phyloP scores from a whole-genome alignment of 2,888 invertebrate species.

The Gnatocerus cornutus region DNA sequence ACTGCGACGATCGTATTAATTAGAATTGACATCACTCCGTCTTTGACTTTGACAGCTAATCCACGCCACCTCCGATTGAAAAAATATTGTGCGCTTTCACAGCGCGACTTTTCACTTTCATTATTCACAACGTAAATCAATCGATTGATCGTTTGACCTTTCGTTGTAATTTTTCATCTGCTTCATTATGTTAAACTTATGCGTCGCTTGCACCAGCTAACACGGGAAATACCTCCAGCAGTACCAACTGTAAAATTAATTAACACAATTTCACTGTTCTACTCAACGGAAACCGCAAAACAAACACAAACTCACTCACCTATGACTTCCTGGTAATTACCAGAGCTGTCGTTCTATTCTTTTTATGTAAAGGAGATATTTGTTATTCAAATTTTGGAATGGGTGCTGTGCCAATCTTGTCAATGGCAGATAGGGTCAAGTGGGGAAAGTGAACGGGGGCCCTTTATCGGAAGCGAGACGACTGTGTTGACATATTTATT shows the following conservation, averaged over 20 bases:
- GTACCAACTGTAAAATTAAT: constrained; percentile 1
- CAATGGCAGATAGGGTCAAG: too few species aligned
- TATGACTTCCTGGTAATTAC: constrained; percentile 28
- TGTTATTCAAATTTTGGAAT: too few species aligned
- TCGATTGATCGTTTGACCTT: not conserved
- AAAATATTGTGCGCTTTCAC: too few species aligned
- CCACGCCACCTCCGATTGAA: too few species aligned
- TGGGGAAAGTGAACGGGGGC: too few species aligned
- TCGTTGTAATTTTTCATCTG: not conserved
- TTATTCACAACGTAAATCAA: not conserved
- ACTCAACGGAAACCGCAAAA: constrained; percentile 11
- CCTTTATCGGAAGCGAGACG: too few species aligned
- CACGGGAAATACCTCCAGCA: not conserved
- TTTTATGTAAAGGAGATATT: constrained; percentile 11
- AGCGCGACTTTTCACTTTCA: not conserved
- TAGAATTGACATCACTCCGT: too few species aligned
- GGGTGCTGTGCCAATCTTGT: too few species aligned
- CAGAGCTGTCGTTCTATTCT: constrained; percentile 10
- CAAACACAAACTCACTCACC: constrained; percentile 11
- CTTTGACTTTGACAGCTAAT: too few species aligned
- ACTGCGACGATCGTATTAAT: too few species aligned
- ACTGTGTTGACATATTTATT: too few species aligned
- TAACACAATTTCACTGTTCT: constrained; percentile 14
- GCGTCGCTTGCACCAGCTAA: not conserved
- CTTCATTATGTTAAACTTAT: not conserved